A percentile compares a stretch with the other conserved stretches of the same genome.
Evolutionary conservation across 2,797 vertebrate genomes (phyloP).

Genomic region (Poeciliopsis gracilis): DNA sequence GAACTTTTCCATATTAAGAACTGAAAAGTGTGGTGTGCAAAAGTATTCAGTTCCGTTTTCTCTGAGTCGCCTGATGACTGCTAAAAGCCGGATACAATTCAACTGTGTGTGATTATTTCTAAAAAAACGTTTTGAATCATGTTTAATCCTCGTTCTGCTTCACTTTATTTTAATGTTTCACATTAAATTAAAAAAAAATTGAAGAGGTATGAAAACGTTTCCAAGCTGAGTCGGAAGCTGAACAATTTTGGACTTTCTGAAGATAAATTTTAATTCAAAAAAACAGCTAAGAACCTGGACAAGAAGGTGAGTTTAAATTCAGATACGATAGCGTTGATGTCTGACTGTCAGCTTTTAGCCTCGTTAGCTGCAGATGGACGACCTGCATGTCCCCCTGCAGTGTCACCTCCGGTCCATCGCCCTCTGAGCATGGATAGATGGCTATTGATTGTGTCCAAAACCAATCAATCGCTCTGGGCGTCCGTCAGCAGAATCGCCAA

Average conservation of each 20-base stretch:
- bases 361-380: not conserved
- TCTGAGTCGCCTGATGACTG: too few species aligned
- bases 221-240: not conserved
- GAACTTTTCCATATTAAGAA: too few species aligned
- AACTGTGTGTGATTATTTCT: too few species aligned
- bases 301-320: not conserved
- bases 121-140: too few species aligned
- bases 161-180: too few species aligned
- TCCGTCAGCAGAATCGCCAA: constrained; percentile 2
- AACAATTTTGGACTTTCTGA: not conserved
- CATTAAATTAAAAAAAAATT: not conserved
- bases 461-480: not conserved
- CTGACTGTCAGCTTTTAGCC: not conserved
- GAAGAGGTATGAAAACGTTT: not conserved
- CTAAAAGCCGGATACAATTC: too few species aligned
- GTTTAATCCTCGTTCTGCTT: too few species aligned
- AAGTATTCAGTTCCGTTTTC: too few species aligned
- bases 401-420: not conserved
- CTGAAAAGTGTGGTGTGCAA: too few species aligned
- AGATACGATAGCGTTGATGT: not conserved
- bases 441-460: not conserved
- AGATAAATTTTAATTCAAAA: not conserved
- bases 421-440: not conserved
- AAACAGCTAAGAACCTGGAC: not conserved
- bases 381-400: not conserved